Evolutionary conservation across 2,797 vertebrate genomes (phyloP), one percentile per base, ranked within the genome.

Genomic region (Lepus townsendii): DNA sequence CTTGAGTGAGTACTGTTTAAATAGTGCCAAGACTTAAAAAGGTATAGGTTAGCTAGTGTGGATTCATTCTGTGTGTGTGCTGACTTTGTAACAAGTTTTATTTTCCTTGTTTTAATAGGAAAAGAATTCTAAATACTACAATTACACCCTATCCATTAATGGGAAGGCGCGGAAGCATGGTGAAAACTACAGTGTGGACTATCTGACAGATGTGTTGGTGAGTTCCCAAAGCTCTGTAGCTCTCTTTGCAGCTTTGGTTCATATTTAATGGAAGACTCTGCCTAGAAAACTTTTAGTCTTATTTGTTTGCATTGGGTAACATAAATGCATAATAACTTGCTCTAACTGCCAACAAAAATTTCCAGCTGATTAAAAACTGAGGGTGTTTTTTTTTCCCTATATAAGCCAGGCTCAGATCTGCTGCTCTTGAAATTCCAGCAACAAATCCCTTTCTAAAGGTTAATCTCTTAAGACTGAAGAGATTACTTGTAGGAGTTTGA

Each of bases 71-170:
- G 69, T 88, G 90, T 83, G 66, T 84, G 10, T 75, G 35, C n/a
- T 84, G 38, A 75, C 13, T 27, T 90, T 11, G 13, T 94, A 88
- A 83, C 62, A 88, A 9, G 17, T 1, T 22, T 11, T 20, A 38
- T 83, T 89, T 96, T 94, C 11, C 82, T 89, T 91, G 92, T 84
- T 86, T 92, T 97, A 30, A 95, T 80, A 99, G 99, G 99, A 99
- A 96, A 99, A 99, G 96, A 99, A 99, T 98, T 99, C 99, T 0
- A 99, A 99, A 88, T 99, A 99, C 93, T 99, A 99, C 97, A 99
- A 99, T 98, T 99, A 99, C 82, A 99, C 99, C 0, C 99, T 99
- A 83, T 99, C 99, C 3, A 98, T 99, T 95, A 99, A 99, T 1
- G 99, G 99, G 22, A 99, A 99, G 97, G 98, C 99, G 22, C 98